Evolutionary conservation across 92 coral and sea anemone species (phyloP).

Genomic region (Epizoanthus ramosus): DNA sequence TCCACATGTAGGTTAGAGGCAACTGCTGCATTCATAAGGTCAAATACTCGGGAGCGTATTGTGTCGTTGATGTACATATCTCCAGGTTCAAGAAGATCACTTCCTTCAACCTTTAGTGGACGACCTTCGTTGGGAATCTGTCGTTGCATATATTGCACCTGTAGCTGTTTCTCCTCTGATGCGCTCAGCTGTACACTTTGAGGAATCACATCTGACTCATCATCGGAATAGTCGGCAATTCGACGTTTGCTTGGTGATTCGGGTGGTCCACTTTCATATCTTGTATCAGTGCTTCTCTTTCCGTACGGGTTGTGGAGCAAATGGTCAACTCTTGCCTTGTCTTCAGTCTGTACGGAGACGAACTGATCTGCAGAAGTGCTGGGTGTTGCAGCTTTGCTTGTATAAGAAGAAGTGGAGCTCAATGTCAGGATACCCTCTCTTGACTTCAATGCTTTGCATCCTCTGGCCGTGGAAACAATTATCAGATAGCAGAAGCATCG

Average conservation of each 20-base stretch:
- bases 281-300: neutral
- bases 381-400: neutral
- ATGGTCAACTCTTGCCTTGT: neutral
- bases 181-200: neutral
- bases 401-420: neutral
- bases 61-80: conserved; percentile 32
- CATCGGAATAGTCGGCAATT: neutral
- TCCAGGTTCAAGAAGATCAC: conserved; percentile 52
- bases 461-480: conserved; percentile 41
- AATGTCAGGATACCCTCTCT: neutral
- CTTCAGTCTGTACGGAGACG: neutral
- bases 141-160: neutral
- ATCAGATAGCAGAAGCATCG: conserved; percentile 57
- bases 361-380: neutral
- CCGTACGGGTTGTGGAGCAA: neutral
- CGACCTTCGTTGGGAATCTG: conserved; percentile 6
- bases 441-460: conserved; percentile 32
- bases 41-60: neutral
- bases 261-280: conserved; percentile 52
- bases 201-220: neutral
- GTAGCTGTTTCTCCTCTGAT: neutral
- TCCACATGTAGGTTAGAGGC: conserved; percentile 22
- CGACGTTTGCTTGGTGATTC: conserved; percentile 1
- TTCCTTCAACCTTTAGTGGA: conserved; percentile 37
- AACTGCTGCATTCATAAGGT: conserved; percentile 28